Evolutionary conservation across 53 echinoderm and acorn worm genomes (phyloP).

Genomic region (Holothuria leucospilota): DNA sequence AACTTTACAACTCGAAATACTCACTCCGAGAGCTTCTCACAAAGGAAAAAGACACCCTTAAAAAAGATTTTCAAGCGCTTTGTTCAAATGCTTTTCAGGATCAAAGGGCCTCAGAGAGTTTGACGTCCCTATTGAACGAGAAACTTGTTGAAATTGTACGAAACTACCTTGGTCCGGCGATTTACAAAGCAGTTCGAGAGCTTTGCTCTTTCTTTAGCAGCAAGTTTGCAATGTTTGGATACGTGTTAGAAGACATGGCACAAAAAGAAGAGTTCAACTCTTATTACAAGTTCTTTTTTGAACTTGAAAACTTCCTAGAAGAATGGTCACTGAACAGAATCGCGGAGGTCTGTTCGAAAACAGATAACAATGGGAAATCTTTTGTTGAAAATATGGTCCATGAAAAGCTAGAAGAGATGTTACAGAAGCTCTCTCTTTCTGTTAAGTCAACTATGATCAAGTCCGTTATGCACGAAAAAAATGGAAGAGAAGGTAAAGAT

Average conservation of each 20-base stretch:
- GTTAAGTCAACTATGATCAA: background rate
- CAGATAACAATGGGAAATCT: background rate
- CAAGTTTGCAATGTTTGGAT: conserved; percentile 35
- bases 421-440: background rate
- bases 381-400: background rate
- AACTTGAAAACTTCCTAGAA: conserved; percentile 20
- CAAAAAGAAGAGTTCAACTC: conserved; percentile 21
- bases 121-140: background rate
- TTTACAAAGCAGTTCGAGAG: conserved; percentile 15
- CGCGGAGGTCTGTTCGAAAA: background rate
- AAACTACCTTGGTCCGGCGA: conserved; percentile 9
- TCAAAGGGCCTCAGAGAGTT: background rate
- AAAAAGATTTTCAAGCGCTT: conserved; percentile 29
- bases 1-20: background rate
- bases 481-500: too few species aligned
- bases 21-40: conserved; percentile 19
- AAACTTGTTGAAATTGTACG: background rate
- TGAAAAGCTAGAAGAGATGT: background rate
- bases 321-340: conserved; percentile 28
- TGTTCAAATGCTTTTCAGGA: conserved; percentile 30
- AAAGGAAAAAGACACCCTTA: conserved; percentile 1
- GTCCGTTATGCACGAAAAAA: too few species aligned
- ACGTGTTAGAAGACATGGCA: conserved; percentile 44
- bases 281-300: conserved; percentile 39
- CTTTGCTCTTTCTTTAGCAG: conserved; percentile 18